Base-by-base conservation (phyloP, 2,797 vertebrate genomes). In the Rhabdomys pumilio region DNA sequence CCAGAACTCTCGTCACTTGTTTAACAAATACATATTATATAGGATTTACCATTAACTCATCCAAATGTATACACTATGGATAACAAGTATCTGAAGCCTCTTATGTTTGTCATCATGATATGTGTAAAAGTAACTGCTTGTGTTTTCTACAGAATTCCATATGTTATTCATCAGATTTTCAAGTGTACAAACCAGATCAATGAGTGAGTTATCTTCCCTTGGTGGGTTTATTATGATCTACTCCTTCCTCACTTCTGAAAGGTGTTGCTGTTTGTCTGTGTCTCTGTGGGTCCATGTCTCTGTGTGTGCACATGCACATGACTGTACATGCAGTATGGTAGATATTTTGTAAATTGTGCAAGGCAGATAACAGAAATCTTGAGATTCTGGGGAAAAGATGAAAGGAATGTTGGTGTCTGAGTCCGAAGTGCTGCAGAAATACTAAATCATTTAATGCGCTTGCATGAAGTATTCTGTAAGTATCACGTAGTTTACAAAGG, bases 391-490 rank as follows among this genome's bases (percentile, higher is more conserved):
- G 10, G 10, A 29, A 59, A 84, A 3, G 20, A 8, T 63, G 6
- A 83, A 90, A 94, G 44, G 24, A 24, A 76, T 34, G 13, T 67
- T 29, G 19, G 22, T 76, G 5, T 38, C 89, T 65, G 50, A 91
- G 75, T 81, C 61, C 34, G 82, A 92, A 93, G 13, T 53, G n/a
- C 57, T 41, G 2, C 53, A 79, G 12, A 93, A 73, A 65, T 92
- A 44, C 31, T 89, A 57, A 93, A 89, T 57, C 50, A 91, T 84
- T 88, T 83, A 90, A 90, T 57, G 31, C 89, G 44, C 88, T 61
- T n/a, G 80, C 76, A 73, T 83, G 38, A 77, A 95, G 63, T 4
- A 63, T 38, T n/a, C 79, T 63, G 11, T 69, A 20, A 86, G 89
- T 17, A 81, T 34, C 20, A 92, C 65, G 1, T 6, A 73, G 6